phyloP scores from a whole-genome alignment of 2,888 invertebrate species.

The Nipponacmea schrenckii region DNA sequence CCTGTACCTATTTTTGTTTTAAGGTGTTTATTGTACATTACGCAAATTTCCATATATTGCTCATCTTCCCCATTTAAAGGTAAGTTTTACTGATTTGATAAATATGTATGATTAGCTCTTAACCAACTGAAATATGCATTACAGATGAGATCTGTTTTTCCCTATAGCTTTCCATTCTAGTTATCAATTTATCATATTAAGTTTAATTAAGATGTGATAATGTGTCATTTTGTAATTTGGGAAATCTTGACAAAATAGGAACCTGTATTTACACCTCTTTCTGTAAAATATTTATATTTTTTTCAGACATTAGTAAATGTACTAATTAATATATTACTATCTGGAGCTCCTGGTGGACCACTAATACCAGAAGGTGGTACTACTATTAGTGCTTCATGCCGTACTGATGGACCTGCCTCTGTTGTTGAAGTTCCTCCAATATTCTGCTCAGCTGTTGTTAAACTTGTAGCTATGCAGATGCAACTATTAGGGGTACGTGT shows the following conservation, averaged over 20 bases:
- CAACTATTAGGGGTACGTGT: conserved; percentile 85
- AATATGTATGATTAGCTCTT: too few species aligned
- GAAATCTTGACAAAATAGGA: too few species aligned
- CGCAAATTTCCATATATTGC: conserved; percentile 93
- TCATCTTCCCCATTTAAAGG: conserved; percentile 93
- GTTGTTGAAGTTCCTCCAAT: conserved; percentile 80
- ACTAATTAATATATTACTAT: conserved; percentile 74
- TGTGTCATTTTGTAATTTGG: too few species aligned
- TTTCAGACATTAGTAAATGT: conserved; percentile 72
- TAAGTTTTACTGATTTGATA: conserved; percentile 61
- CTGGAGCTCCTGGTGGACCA: conserved; percentile 73
- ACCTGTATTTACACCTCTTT: too few species aligned
- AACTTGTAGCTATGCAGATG: conserved; percentile 93
- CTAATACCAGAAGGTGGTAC: conserved; percentile 51
- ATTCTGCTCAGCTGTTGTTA: conserved; percentile 95
- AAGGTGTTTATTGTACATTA: conserved; percentile 89
- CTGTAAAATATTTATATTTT: too few species aligned
- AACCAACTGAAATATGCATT: too few species aligned
- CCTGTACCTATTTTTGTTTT: not conserved
- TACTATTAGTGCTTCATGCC: conserved; percentile 52
- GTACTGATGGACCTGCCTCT: conserved; percentile 52
- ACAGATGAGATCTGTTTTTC: too few species aligned
- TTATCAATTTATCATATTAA: too few species aligned
- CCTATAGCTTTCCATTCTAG: too few species aligned
- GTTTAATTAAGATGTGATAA: too few species aligned